phyloP scores from a whole-genome alignment of 1,140 invertebrate genomes.

The Eubasilissa regina region DNA sequence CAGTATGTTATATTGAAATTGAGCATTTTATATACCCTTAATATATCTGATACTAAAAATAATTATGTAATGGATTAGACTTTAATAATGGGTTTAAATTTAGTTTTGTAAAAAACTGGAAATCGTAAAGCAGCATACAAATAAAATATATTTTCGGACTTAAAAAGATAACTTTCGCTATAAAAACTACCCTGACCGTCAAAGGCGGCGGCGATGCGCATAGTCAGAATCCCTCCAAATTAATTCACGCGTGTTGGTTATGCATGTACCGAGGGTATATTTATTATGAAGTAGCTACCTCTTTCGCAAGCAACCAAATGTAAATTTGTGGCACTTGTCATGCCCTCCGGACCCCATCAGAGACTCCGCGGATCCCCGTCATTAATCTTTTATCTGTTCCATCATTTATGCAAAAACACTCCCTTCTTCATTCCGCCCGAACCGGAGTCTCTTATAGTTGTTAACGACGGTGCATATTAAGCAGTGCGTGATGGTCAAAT shows the following conservation, averaged over 20 bases:
- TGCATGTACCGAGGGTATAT: conserved; percentile 9
- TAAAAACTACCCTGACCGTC: conserved; percentile 1
- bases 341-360: conserved; percentile 29
- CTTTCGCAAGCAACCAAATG: conserved; percentile 30
- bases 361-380: conserved; percentile 47
- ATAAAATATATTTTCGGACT: too few relatives aligned
- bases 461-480: conserved; percentile 58
- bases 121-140: too few relatives aligned
- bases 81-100: too few relatives aligned
- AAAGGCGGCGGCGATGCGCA: not conserved
- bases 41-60: too few relatives aligned
- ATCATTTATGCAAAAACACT: conserved; percentile 59
- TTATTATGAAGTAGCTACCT: not conserved
- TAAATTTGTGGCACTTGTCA: conserved; percentile 38
- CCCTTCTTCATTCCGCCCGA: conserved; percentile 4
- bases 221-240: not conserved
- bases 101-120: too few relatives aligned
- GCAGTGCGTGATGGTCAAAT: conserved; percentile 56
- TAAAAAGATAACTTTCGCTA: too few relatives aligned
- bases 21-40: too few relatives aligned
- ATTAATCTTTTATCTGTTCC: conserved; percentile 60
- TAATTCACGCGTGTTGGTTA: conserved; percentile 26
- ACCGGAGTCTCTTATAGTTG: conserved; percentile 48
- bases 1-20: not conserved
- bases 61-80: too few relatives aligned